Evolutionary conservation across 64 coral and sea anemone genomes (phyloP).

Genomic region (Montipora efflorescens): DNA sequence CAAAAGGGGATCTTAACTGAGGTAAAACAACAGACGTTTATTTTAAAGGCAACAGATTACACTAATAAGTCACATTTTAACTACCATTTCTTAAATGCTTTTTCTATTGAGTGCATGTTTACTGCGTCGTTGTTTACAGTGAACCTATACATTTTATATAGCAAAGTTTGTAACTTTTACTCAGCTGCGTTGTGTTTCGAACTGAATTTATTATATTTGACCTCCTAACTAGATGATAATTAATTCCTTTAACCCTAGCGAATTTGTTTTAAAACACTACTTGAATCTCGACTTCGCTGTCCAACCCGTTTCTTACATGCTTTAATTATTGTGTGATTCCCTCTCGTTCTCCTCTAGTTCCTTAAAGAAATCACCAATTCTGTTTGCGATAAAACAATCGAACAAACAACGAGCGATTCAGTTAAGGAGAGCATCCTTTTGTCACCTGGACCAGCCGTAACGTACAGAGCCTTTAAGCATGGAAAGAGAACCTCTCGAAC

Average conservation of each 20-base stretch:
- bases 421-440: constrained; percentile 31
- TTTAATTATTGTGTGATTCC: background rate
- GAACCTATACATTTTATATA: background rate
- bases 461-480: too few relatives aligned
- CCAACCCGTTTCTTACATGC: constrained; percentile 12
- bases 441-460: background rate
- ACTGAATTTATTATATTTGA: background rate
- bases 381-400: constrained; percentile 30
- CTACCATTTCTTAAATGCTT: too few relatives aligned
- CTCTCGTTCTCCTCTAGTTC: constrained; percentile 23
- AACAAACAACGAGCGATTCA: constrained; percentile 13
- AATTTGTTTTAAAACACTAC: background rate
- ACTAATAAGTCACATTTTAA: background rate
- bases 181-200: background rate
- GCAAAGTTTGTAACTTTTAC: background rate
- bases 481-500: too few relatives aligned
- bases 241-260: too few relatives aligned
- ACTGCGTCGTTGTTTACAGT: background rate
- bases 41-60: background rate
- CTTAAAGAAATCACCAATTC: constrained; percentile 58
- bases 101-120: background rate
- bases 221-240: too few relatives aligned
- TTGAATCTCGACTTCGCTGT: background rate
- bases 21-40: background rate
- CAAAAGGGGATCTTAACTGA: background rate